A percentile compares a stretch with the other conserved stretches of the same genome.
Conservation (phyloP, 2,888 invertebrate genomes). For the Drosophila meridiana region DNA sequence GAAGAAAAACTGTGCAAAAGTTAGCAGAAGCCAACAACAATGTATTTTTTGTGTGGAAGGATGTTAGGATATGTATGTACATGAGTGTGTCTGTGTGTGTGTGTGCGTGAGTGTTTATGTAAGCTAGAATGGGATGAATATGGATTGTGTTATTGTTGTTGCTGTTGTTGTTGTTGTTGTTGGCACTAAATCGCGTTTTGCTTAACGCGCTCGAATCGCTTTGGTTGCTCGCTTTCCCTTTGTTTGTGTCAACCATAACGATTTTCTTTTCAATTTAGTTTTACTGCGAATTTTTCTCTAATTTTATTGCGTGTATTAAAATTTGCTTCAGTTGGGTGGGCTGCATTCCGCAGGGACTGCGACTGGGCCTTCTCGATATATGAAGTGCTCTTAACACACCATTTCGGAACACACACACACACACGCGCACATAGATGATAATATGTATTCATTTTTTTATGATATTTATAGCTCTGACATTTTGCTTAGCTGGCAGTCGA, state of each 20-base stretch:
- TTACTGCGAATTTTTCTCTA: constrained; percentile 78
- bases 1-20: constrained; percentile 63
- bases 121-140: constrained; percentile 33
- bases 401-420: constrained; percentile 50
- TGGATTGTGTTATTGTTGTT: constrained; percentile 29
- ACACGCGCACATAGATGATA: constrained; percentile 41
- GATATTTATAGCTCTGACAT: constrained; percentile 75
- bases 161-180: constrained; percentile 12
- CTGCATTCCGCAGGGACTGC: constrained; percentile 33
- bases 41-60: constrained; percentile 44
- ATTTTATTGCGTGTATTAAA: constrained; percentile 79
- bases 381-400: constrained; percentile 71
- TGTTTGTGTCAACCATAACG: constrained; percentile 70
- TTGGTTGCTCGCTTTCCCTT: constrained; percentile 50
- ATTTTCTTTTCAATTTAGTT: constrained; percentile 81
- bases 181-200: constrained; percentile 76
- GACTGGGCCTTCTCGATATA: constrained; percentile 5
- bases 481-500: constrained; percentile 78
- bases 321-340: constrained; percentile 23
- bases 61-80: constrained; percentile 14
- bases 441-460: constrained; percentile 74
- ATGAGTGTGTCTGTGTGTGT: constrained; percentile 26
- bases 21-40: constrained; percentile 75
- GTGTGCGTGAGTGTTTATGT: constrained; percentile 26
- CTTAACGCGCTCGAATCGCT: constrained; percentile 75